Percentiles rank a stretch among this genome's conserved stretches.
Evolutionary conservation across 2,113 vertebrate species (phyloP).

Genomic region (Elaphurus davidianus): DNA sequence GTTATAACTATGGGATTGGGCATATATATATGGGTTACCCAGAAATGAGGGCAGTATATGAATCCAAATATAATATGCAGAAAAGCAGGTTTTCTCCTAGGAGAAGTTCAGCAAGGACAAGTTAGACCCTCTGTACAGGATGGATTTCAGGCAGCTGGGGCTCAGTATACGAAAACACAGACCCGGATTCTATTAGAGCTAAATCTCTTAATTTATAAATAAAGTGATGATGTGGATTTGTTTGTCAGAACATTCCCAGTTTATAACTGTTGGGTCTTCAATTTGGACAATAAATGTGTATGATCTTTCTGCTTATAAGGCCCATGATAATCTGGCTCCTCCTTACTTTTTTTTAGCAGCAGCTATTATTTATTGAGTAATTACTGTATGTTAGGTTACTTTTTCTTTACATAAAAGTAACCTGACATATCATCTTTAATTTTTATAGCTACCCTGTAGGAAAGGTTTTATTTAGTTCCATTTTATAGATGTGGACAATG

Average conservation of each 20-base stretch:
- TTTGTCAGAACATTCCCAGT: not conserved
- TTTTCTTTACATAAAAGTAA: not conserved
- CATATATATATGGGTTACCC: not conserved
- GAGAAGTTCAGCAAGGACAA: not conserved
- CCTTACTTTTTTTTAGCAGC: not conserved
- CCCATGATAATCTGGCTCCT: not conserved
- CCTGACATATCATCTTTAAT: not conserved
- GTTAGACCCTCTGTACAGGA: not conserved
- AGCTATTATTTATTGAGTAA: not conserved
- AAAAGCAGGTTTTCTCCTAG: not conserved
- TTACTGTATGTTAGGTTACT: not conserved
- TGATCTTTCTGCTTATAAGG: not conserved
- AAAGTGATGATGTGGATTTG: not conserved
- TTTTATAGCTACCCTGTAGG: not conserved
- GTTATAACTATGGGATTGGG: not conserved
- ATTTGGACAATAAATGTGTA: not conserved
- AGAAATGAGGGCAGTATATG: not conserved
- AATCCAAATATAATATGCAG: not conserved
- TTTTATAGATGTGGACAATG: not conserved
- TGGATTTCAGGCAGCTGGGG: not conserved
- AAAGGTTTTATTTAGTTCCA: not conserved
- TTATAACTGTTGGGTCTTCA: not conserved
- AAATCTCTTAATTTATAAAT: not conserved
- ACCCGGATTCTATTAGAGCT: not conserved
- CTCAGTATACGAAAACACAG: not conserved